Percentiles rank a stretch among this genome's conserved stretches.
Conservation (phyloP, 2,797 vertebrate genomes). For the Enteromius radiatus region DNA sequence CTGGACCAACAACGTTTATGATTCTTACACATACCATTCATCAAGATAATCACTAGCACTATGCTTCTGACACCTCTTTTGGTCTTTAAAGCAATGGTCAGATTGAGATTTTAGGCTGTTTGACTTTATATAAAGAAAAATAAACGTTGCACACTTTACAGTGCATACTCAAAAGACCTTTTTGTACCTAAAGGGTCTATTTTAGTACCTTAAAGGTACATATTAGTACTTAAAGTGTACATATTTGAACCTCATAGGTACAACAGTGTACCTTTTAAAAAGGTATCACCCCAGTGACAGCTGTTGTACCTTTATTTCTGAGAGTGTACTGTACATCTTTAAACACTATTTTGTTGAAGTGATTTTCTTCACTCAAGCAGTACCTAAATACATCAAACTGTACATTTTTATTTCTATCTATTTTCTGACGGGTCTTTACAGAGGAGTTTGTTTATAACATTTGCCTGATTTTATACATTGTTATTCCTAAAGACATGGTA, state of each 20-base stretch:
- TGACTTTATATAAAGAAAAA: neutral
- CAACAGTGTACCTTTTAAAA: too few relatives aligned
- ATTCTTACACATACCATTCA: neutral
- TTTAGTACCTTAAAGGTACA: too few relatives aligned
- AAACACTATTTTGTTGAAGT: neutral
- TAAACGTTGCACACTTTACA: too few relatives aligned
- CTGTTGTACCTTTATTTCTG: too few relatives aligned
- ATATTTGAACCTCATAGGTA: too few relatives aligned
- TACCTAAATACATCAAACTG: neutral
- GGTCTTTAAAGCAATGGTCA: neutral
- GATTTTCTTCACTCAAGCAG: neutral
- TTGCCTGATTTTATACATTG: neutral
- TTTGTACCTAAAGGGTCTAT: too few relatives aligned
- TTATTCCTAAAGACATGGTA: neutral
- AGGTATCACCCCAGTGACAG: too few relatives aligned
- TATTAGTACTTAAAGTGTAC: too few relatives aligned
- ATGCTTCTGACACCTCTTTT: neutral
- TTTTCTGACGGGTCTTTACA: neutral
- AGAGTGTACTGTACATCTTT: neutral
- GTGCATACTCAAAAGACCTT: too few relatives aligned
- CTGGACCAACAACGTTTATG: neutral
- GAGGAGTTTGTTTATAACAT: neutral
- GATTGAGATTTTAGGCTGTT: neutral
- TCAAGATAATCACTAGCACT: neutral
- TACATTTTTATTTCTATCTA: too few relatives aligned